These are phyloP conservation scores for Artemisiospiza belli DNA, from an alignment of 2,113 vertebrate genomes.

Conservation along the genomic window DNA sequence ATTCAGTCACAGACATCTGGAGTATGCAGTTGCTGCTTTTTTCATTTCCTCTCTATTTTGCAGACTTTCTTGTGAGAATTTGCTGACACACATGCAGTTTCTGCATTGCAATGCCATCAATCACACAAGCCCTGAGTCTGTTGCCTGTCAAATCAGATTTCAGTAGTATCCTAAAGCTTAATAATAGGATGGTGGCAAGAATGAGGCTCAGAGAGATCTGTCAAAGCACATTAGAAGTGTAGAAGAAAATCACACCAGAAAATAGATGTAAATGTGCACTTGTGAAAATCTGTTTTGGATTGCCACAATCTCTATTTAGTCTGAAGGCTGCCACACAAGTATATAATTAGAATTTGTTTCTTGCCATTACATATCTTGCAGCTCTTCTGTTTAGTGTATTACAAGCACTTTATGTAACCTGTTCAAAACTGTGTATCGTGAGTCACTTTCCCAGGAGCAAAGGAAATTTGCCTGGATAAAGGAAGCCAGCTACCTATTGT, in stretches of 20 bases:
- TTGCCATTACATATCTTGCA: neutral
- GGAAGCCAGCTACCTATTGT: neutral
- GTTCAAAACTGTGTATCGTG: fast-evolving
- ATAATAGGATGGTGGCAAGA: neutral
- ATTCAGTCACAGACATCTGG: neutral
- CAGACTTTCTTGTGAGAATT: neutral
- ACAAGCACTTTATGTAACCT: neutral
- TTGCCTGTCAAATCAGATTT: neutral
- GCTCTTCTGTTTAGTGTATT: neutral
- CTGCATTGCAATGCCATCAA: neutral
- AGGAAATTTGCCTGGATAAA: neutral
- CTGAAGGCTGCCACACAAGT: neutral
- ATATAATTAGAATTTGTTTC: neutral
- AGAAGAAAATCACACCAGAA: neutral
- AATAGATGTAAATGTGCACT: neutral
- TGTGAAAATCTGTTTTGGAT: neutral
- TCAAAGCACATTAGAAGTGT: neutral
- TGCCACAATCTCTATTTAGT: neutral
- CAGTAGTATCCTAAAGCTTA: neutral
- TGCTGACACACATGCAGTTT: neutral
- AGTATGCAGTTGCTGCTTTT: neutral
- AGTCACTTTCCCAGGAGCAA: neutral
- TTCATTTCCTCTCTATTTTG: neutral
- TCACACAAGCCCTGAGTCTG: neutral
- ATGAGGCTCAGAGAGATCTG: neutral